Evolutionary conservation across 2,797 vertebrate species (phyloP).

Genomic region (Tiaroga cobitis): DNA sequence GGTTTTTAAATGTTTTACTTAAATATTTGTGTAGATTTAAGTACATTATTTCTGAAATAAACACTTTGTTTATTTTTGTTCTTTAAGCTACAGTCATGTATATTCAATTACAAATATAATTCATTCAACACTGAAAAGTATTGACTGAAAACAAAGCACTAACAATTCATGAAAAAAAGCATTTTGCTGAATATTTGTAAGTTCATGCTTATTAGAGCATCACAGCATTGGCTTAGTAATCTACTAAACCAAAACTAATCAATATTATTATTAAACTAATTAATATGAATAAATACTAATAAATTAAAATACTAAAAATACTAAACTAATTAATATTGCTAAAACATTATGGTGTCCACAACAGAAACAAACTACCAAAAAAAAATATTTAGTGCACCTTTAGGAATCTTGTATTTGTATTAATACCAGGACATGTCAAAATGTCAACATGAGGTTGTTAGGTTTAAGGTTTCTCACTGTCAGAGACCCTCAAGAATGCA

Average conservation of each 20-base stretch:
- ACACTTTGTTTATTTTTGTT: not conserved
- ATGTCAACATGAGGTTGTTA: slow-evolving; percentile 12
- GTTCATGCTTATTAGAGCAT: not conserved
- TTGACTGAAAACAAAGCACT: not conserved
- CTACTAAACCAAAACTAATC: not conserved
- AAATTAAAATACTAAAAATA: no score
- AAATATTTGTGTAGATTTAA: not conserved
- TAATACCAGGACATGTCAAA: not conserved
- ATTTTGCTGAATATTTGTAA: not conserved
- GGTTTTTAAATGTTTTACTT: not conserved
- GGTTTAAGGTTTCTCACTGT: slow-evolving; percentile 21
- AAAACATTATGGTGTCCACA: not conserved
- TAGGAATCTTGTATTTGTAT: not conserved
- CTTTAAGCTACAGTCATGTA: not conserved
- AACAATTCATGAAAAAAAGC: not conserved
- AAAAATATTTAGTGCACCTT: not conserved
- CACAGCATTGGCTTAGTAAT: not conserved
- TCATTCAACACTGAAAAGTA: not conserved
- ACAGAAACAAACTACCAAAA: not conserved
- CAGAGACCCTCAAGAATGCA: not conserved
- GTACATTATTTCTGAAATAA: not conserved
- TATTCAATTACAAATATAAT: not conserved
- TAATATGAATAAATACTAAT: no score
- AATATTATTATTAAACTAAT: no score
- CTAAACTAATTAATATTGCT: no score